These are phyloP conservation scores for Pheosia gnoma DNA, from an alignment of 2,888 invertebrate species.

Conservation along the genomic window DNA sequence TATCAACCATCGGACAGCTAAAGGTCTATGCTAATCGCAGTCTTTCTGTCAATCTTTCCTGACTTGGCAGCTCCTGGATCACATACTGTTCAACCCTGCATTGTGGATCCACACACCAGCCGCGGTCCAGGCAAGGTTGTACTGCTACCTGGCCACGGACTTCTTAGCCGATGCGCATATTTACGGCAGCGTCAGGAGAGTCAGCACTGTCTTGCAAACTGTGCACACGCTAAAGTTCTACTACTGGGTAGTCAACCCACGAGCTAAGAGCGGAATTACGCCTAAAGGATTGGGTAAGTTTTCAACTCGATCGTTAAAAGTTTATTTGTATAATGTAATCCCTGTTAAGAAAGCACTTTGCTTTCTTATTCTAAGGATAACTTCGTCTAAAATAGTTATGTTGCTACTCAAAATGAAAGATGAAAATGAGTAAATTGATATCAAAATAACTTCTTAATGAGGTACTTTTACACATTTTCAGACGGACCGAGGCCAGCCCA, in stretches of 20 bases:
- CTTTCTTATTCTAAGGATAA: too few relatives aligned
- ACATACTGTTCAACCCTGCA: constrained; percentile 99
- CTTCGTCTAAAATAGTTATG: not conserved
- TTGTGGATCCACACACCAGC: constrained; percentile 99
- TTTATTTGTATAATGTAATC: too few relatives aligned
- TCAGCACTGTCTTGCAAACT: constrained; percentile 98
- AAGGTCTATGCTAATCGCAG: constrained; percentile 87
- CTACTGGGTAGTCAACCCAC: constrained; percentile 99
- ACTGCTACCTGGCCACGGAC: constrained; percentile 99
- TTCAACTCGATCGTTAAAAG: too few relatives aligned
- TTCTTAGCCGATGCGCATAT: constrained; percentile 99
- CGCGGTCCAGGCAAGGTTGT: constrained; percentile 96
- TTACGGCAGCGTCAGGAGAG: constrained; percentile 97
- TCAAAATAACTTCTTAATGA: not conserved
- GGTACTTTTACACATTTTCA: constrained; percentile 64
- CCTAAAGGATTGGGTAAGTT: constrained; percentile 96
- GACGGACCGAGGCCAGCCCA: constrained; percentile 97
- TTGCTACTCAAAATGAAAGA: not conserved
- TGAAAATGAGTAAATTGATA: not conserved
- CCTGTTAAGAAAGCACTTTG: too few relatives aligned
- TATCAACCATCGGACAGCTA: constrained; percentile 80
- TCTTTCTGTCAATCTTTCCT: constrained; percentile 95
- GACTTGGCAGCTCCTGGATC: constrained; percentile 98
- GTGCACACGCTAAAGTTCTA: constrained; percentile 99
- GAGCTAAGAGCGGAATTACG: constrained; percentile 96